Evolutionary conservation across 2,797 vertebrate species (phyloP).

Genomic region (Cygnus olor): DNA sequence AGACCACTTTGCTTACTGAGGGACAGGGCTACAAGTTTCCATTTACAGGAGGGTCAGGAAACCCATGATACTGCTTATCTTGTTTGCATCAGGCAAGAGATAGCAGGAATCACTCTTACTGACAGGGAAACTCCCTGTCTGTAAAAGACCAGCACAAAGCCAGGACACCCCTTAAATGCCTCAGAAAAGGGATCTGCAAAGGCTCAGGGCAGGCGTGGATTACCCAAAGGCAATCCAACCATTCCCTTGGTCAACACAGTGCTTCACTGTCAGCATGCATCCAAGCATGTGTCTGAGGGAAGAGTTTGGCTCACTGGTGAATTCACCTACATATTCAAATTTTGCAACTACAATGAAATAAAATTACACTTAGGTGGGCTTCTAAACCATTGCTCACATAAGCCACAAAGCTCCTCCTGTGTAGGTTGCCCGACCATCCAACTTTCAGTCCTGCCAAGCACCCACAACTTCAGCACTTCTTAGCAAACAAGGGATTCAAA

Average conservation of each 20-base stretch:
- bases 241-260: fast-evolving
- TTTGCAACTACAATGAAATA: not conserved
- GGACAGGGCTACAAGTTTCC: not conserved
- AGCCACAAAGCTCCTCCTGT: not conserved
- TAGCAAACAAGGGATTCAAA: not conserved
- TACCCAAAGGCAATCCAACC: not conserved
- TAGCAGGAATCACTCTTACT: not conserved
- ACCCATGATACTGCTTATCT: not conserved
- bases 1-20: not conserved
- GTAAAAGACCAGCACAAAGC: not conserved
- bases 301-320: not conserved
- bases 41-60: not conserved
- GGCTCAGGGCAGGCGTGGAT: not conserved
- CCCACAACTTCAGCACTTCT: not conserved
- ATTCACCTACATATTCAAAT: fast-evolving
- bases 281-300: not conserved
- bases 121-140: not conserved
- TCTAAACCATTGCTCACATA: not conserved
- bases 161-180: not conserved
- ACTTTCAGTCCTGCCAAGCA: not conserved
- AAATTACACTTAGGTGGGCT: not conserved
- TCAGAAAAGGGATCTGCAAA: not conserved
- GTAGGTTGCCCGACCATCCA: not conserved
- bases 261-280: fast-evolving
- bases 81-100: not conserved